Evolutionary conservation across 2,888 invertebrate species (phyloP).

Genomic region (Hypercompe scribonia): DNA sequence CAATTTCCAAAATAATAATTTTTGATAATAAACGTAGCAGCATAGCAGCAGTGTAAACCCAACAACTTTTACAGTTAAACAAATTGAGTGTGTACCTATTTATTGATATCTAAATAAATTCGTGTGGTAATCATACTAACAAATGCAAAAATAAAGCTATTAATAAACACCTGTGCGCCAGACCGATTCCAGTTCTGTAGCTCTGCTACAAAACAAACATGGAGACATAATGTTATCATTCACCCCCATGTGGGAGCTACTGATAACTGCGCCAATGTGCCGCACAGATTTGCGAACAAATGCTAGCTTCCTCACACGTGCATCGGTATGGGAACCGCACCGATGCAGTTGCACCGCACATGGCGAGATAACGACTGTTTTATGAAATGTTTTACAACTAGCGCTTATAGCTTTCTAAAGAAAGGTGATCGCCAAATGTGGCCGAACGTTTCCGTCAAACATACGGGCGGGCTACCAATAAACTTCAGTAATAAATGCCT

Average conservation of each 20-base stretch:
- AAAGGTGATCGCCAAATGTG: constrained; percentile 81
- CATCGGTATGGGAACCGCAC: constrained; percentile 65
- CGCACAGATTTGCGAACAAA: constrained; percentile 78
- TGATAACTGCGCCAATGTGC: constrained; percentile 75
- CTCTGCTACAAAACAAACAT: constrained; percentile 14
- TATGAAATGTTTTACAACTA: constrained; percentile 82
- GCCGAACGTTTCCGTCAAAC: constrained; percentile 67
- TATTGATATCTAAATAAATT: background rate
- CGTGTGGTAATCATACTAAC: background rate
- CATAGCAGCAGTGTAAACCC: background rate
- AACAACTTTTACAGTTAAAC: background rate
- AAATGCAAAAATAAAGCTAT: background rate
- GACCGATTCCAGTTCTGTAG: background rate
- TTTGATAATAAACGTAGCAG: too few species aligned
- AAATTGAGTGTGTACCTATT: too few species aligned
- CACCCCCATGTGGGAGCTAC: constrained; percentile 54
- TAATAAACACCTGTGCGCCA: constrained; percentile 3
- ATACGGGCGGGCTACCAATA: constrained; percentile 46
- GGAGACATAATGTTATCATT: constrained; percentile 52
- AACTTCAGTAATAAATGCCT: constrained; percentile 53
- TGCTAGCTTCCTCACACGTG: constrained; percentile 77
- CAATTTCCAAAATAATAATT: too few species aligned
- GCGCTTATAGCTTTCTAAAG: constrained; percentile 74
- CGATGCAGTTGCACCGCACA: constrained; percentile 67
- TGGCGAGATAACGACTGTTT: constrained; percentile 75